Base-by-base conservation (phyloP, 2,888 invertebrate species). In the Strigamia crassipes region DNA sequence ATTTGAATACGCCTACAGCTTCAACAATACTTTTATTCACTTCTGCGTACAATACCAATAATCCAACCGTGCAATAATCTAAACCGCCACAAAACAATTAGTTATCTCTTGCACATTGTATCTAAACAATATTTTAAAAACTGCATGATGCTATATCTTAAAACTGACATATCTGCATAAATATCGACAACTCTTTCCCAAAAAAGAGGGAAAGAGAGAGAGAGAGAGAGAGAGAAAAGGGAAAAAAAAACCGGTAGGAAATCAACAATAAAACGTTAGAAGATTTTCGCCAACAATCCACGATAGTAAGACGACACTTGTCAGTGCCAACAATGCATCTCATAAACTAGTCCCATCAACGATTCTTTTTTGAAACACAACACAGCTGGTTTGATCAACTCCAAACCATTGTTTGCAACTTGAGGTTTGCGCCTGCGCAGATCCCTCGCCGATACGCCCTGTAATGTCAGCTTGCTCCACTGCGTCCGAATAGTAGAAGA, bases 271-370 rank as follows among this genome's bases (percentile, higher is more conserved):
- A n/a, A 46, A 46, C 13, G 15, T 46, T 46, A 2, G 42, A 2
- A 46, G 42, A 2, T 46, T n/a, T 46, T 12, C 1, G 6, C 15
- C 51, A 51, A 51, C 51, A 73, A 66, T 27, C 27, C 12, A 31
- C 15, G 73, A 31, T 73, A 73, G 73, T 73, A 73, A 73, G 73
- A 73, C 73, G 73, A 73, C 73, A 73, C 73, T 73, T 73, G 73
- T 73, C 73, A 73, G 27, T 66, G 73, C 73, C 31, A 73, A 73
- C 73, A 73, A 73, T 73, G 73, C 73, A 31, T 73, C 73, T 31
- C 73, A 31, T 73, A 31, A 73, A 73, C 73, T 73, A 73, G 27
- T 73, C 73, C 73, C 73, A 73, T 73, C 73, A 73, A 73, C 73
- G 31, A 73, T 73, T 31, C 73, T 73, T 27, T 31, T 73, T 73